Evolutionary conservation across 2,797 vertebrate genomes (phyloP), one percentile per base, ranked within the genome.

Genomic region (Enteromius paludinosus): DNA sequence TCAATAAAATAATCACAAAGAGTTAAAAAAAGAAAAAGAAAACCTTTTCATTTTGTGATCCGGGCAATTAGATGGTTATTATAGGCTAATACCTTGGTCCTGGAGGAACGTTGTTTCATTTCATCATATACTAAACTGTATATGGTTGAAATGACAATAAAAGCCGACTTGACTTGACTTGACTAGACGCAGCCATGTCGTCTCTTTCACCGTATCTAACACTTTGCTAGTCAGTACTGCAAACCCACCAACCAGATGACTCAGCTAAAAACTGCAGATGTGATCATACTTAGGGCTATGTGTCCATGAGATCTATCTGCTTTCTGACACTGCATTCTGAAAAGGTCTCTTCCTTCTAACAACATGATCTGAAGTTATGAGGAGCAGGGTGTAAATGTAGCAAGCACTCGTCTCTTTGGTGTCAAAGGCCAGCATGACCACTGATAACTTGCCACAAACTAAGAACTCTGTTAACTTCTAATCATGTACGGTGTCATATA

Each of bases 391-490:
- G 30, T 80, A 80, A 33, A 47, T 64, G 11, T 73, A 72, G 20
- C 20, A 72, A 45, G 23, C 52, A 45, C 23, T 14, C 11, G 15
- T 70, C 17, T 43, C 25, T 70, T 70, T n/a, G 11, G 59, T 73
- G 56, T 65, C 43, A 81, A 62, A 61, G 38, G 52, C 25, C 65
- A 69, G 52, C 23, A 15, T 70, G 66, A 59, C 66, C 35, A 45
- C 25, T 30, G 47, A 80, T 61, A 71, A 61, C n/a, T 56, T 69
- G 64, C 17, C 47, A 68, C 10, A 45, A 45, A 59, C 78, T n/a
- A 35, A 59, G 49, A 35, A 70, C 11, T 43, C 28, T 28, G 18
- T 77, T n/a, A 71, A 68, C 14, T 41, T 49, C 43, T 69, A 74
- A 65, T 43, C 30, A 66, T 72, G 79, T 38, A 18, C 4, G 8